phyloP scores from a whole-genome alignment of 1,140 invertebrate species.

The Helicorthomorpha holstii region DNA sequence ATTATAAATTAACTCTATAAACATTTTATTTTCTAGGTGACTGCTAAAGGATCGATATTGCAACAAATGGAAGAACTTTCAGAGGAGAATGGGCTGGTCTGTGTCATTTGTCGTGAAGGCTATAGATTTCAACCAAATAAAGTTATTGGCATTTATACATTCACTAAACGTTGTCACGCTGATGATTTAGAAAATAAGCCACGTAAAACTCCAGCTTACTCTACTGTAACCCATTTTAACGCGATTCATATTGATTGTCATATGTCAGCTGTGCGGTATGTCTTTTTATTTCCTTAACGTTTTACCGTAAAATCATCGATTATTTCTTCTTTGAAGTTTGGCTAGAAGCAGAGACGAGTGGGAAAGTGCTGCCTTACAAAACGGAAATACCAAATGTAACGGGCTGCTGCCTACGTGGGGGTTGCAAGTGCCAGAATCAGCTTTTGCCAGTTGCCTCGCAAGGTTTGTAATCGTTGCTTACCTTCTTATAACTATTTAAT shows the following conservation, averaged over 20 bases:
- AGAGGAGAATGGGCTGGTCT: constrained; percentile 79
- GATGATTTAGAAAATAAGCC: constrained; percentile 79
- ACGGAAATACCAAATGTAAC: constrained; percentile 94
- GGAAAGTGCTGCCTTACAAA: constrained; percentile 93
- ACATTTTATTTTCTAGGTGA: constrained; percentile 32
- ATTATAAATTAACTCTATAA: background rate
- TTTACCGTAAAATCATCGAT: background rate
- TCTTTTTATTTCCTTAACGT: constrained; percentile 1
- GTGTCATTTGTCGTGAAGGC: constrained; percentile 94
- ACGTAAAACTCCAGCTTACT: constrained; percentile 44
- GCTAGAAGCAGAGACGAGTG: constrained; percentile 75
- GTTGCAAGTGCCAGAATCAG: constrained; percentile 82
- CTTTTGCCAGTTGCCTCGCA: constrained; percentile 82
- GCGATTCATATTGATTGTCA: constrained; percentile 96
- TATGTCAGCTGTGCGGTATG: constrained; percentile 73
- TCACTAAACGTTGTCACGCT: constrained; percentile 86
- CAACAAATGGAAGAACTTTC: constrained; percentile 35
- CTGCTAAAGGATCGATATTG: constrained; percentile 22
- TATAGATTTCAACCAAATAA: constrained; percentile 87
- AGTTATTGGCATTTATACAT: constrained; percentile 91
- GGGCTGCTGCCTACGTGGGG: constrained; percentile 91
- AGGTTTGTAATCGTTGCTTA: constrained; percentile 63
- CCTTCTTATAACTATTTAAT: constrained; percentile 25
- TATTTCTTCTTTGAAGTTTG: constrained; percentile 16
- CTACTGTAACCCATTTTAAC: constrained; percentile 95